A percentile compares a stretch with the other conserved stretches of the same genome.
These are phyloP conservation scores for Stylophora pistillata DNA, from an alignment of 64 coral and sea anemone genomes.

Conservation along the genomic window DNA sequence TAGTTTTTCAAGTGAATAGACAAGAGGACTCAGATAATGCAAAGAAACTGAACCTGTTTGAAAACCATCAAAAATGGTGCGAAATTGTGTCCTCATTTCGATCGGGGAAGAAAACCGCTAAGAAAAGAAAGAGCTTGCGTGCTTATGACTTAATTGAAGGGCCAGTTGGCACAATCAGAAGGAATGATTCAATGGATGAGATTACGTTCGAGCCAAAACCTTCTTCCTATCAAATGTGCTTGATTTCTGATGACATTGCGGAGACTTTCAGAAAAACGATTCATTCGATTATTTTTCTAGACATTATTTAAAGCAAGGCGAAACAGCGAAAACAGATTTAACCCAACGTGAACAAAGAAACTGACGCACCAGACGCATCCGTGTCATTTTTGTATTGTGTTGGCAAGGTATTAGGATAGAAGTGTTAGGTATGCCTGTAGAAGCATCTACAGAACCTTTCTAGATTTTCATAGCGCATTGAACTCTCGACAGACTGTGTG, in stretches of 20 bases:
- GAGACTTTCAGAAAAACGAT: slow-evolving; percentile 9
- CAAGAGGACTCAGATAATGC: not conserved
- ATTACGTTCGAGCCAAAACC: not conserved
- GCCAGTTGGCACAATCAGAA: not conserved
- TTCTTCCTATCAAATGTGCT: slow-evolving; percentile 53
- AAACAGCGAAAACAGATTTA: too few species aligned
- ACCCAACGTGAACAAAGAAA: too few species aligned
- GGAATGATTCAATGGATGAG: not conserved
- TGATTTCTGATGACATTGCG: slow-evolving; percentile 57
- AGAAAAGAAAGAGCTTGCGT: slow-evolving; percentile 11
- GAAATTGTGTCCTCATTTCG: slow-evolving; percentile 40
- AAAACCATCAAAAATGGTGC: slow-evolving; percentile 6
- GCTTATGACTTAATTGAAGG: slow-evolving; percentile 59
- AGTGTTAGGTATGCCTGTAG: too few species aligned
- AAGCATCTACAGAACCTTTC: too few species aligned
- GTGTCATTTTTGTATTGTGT: too few species aligned
- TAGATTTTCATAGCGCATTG: too few species aligned
- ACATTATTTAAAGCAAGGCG: not conserved
- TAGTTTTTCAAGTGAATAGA: slow-evolving; percentile 54
- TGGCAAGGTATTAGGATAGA: too few species aligned
- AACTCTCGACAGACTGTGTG: too few species aligned
- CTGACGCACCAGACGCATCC: too few species aligned
- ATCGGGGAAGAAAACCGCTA: not conserved
- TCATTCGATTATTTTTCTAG: slow-evolving; percentile 45
- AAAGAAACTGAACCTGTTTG: slow-evolving; percentile 7